phyloP scores from a whole-genome alignment of 2,113 vertebrate species.

The Siniperca chuatsi region DNA sequence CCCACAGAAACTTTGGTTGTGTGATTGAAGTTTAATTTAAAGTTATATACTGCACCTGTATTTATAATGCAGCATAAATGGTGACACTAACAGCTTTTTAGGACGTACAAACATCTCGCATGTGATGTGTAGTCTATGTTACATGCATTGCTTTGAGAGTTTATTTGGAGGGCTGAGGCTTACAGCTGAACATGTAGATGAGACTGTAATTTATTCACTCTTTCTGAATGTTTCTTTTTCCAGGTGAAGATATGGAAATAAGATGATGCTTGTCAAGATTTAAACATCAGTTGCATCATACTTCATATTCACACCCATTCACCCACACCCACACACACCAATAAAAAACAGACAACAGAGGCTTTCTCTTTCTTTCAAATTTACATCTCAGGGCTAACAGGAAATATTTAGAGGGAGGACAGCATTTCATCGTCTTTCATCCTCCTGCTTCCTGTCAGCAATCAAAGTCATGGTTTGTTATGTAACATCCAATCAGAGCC shows the following conservation, averaged over 20 bases:
- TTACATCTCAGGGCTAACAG: not conserved
- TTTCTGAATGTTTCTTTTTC: not conserved
- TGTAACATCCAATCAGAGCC: slow-evolving; percentile 13
- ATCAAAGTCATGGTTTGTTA: slow-evolving; percentile 21
- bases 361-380: not conserved
- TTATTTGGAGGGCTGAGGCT: not conserved
- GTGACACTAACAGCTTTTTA: not conserved
- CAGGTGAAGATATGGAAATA: slow-evolving; percentile 33
- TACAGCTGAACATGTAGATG: not conserved
- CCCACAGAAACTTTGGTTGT: too few relatives aligned
- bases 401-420: slow-evolving; percentile 4
- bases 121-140: not conserved
- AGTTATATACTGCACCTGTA: not conserved
- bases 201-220: not conserved
- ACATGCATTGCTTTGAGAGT: not conserved
- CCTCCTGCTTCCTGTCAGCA: slow-evolving; percentile 15
- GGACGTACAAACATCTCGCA: not conserved
- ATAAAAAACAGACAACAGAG: not conserved
- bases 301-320: not conserved
- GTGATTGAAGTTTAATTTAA: not conserved
- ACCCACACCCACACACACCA: not conserved
- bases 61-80: not conserved
- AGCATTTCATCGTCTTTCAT: slow-evolving; percentile 9
- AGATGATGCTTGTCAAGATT: slow-evolving; percentile 13
- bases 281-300: slow-evolving; percentile 12